Evolutionary conservation across 2,888 invertebrate genomes (phyloP), one percentile per base, ranked within the genome.

Genomic region (Tenthredo distinguenda): DNA sequence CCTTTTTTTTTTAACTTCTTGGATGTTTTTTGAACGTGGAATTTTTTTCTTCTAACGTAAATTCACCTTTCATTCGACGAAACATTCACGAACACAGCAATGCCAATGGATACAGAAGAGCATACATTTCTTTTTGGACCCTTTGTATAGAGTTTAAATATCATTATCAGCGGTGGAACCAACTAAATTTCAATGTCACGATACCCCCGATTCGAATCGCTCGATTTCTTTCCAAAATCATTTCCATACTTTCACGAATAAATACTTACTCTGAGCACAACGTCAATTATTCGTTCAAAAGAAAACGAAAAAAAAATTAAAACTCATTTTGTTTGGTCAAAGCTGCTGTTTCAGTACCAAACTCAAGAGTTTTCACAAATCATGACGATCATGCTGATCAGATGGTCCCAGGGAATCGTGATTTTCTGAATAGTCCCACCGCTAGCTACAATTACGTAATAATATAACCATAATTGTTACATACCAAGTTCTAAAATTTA

Each of bases 41-140:
- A 10, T 72, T 72, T 40, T 72, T 9, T n/a, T 68, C 5, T 26
- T 18, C 6, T 4, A 50, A 18, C 50, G 50, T 50, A 26, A 31
- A 77, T 50, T 50, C 37, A 47, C 18, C n/a, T 81, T 40, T 40
- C 15, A 62, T 40, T 62, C 81, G 62, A 62, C n/a, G 21, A 81
- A 62, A 81, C 40, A 62, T 81, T 81, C 5, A 62, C 58, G 62
- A 81, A 81, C 83, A 83, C 83, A 83, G 43, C 71, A 68, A 83
- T 83, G 83, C 34, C 83, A 83, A 83, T 83, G 83, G 83, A 83
- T 50, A 83, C 68, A 83, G 68, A 83, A 68, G 83, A 83, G 83
- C 83, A 83, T 71, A 83, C 68, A 68, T 83, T 68, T 68, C 26
- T 74, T 58, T 81, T 83, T 83, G 83, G 83, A 83, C 83, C 83